These are phyloP conservation scores for Proterorhinus semilunaris DNA, from an alignment of 2,113 vertebrate species.

Conservation along the genomic window DNA sequence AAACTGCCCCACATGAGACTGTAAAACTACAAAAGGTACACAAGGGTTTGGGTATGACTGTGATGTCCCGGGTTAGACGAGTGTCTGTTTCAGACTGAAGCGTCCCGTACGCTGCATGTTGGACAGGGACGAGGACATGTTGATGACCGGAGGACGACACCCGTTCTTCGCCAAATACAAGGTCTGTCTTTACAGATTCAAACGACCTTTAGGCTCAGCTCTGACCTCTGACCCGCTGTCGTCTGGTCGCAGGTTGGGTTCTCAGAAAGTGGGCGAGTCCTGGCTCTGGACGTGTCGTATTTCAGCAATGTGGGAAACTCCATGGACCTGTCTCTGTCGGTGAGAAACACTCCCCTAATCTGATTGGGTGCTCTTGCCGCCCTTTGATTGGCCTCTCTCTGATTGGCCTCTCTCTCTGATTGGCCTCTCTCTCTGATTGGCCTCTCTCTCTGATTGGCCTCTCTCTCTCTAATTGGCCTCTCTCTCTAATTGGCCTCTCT, in stretches of 20 bases:
- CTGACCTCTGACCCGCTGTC: no score
- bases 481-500: no score
- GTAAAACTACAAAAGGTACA: no score
- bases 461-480: not conserved
- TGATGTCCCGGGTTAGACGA: no score
- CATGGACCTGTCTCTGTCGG: conserved; percentile 84
- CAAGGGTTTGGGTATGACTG: no score
- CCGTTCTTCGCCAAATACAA: conserved; percentile 91
- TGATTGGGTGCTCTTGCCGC: not conserved
- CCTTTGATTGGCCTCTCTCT: not conserved
- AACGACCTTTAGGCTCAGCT: not conserved
- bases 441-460: not conserved
- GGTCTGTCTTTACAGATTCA: conserved; percentile 62
- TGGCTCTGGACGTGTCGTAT: conserved; percentile 84
- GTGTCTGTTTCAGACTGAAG: conserved; percentile 72
- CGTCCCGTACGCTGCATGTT: conserved; percentile 90
- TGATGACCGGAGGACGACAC: conserved; percentile 90
- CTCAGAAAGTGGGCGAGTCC: conserved; percentile 83
- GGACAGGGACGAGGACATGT: conserved; percentile 95
- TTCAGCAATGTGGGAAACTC: conserved; percentile 90
- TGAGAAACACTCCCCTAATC: conserved; percentile 66
- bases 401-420: no score
- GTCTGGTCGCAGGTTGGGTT: conserved; percentile 84
- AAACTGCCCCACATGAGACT: no score
- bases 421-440: not conserved